phyloP scores from a whole-genome alignment of 2,113 vertebrate genomes.

The Malaclemys terrapin region DNA sequence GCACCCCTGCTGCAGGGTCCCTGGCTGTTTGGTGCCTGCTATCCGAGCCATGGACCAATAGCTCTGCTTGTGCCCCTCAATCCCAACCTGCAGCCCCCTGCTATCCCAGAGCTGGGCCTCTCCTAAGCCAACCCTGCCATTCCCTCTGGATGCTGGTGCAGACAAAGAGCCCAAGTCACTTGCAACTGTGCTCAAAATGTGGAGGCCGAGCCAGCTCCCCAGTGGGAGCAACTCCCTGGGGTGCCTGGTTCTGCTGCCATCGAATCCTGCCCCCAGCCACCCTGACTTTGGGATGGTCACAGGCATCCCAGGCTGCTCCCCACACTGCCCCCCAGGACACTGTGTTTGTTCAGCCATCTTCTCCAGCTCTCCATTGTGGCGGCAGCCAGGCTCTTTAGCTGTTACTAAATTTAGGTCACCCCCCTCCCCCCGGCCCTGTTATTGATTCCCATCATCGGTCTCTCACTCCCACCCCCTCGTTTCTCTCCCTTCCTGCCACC shows the following conservation, averaged over 20 bases:
- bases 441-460: accelerated
- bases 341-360: accelerated
- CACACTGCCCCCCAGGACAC: accelerated
- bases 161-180: not conserved
- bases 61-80: not conserved
- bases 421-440: not conserved
- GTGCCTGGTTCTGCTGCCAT: not conserved
- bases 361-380: not conserved
- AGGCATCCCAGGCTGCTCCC: not conserved
- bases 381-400: not conserved
- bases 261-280: not conserved
- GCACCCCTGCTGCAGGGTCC: not conserved
- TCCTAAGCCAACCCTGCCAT: not conserved
- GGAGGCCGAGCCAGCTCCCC: not conserved
- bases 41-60: not conserved
- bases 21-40: not conserved
- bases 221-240: not conserved
- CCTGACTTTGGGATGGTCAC: not conserved
- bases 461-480: not conserved
- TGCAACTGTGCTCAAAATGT: not conserved
- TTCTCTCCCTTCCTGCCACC: not conserved
- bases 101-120: not conserved
- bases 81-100: not conserved
- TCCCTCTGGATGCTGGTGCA: not conserved
- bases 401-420: not conserved